phyloP scores from a whole-genome alignment of 2,888 invertebrate species.

The Athalia circularis region DNA sequence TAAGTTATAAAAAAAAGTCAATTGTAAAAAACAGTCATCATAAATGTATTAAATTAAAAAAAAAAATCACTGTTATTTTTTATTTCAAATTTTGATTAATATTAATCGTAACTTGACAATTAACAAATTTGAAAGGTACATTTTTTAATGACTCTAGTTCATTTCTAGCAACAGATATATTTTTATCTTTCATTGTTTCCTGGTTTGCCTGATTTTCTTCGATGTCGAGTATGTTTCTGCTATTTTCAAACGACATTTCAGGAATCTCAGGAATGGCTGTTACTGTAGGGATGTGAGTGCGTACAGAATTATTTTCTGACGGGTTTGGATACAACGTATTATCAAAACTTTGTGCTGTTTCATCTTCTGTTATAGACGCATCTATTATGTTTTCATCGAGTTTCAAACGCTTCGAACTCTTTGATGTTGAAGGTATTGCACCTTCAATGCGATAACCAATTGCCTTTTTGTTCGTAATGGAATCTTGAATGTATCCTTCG shows the following conservation, averaged over 20 bases:
- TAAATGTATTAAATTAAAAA: neutral
- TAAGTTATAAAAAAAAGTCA: neutral
- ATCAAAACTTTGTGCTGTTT: neutral
- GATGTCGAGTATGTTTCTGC: neutral
- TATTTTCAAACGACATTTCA: constrained; percentile 7
- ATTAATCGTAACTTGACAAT: constrained; percentile 28
- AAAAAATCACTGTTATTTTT: constrained; percentile 71
- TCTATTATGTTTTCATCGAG: neutral
- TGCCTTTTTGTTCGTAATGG: neutral
- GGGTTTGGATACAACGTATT: neutral
- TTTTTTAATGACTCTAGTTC: constrained; percentile 8
- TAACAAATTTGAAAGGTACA: constrained; percentile 16
- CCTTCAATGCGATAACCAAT: constrained; percentile 13
- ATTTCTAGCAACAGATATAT: neutral
- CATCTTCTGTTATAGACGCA: neutral
- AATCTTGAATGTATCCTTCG: constrained; percentile 11
- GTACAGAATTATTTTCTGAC: constrained; percentile 1
- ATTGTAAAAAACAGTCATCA: neutral
- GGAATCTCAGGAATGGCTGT: neutral
- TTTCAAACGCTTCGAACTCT: neutral
- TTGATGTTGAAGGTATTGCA: neutral
- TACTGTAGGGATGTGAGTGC: neutral
- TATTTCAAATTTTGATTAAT: neutral
- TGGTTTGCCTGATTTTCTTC: neutral
- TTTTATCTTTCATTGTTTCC: neutral